phyloP scores from a whole-genome alignment of 2,888 invertebrate genomes.

The Lithodes maja region DNA sequence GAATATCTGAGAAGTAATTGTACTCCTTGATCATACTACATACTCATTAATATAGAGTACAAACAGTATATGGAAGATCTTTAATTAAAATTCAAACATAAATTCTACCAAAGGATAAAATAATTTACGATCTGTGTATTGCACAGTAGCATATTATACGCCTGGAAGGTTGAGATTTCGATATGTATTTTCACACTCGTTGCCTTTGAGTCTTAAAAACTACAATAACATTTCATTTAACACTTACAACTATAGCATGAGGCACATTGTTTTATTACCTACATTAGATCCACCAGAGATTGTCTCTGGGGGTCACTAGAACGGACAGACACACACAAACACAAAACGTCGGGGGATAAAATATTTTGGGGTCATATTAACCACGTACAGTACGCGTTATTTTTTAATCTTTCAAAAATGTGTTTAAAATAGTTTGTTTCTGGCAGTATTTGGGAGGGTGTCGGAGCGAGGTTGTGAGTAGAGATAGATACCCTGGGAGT shows the following conservation, averaged over 20 bases:
- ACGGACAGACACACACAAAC: constrained; percentile 9
- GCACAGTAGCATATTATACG: no score
- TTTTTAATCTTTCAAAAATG: background rate
- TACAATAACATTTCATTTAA: constrained; percentile 1
- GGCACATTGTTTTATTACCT: background rate
- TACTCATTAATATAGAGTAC: no score
- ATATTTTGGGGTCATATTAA: background rate
- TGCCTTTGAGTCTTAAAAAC: background rate
- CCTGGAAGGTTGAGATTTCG: no score
- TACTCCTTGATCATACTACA: no score
- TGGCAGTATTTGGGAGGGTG: background rate
- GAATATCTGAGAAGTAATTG: no score
- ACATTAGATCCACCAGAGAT: background rate
- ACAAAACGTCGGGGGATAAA: background rate
- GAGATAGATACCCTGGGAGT: constrained; percentile 6
- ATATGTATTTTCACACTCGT: no score
- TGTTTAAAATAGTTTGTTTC: constrained; percentile 1
- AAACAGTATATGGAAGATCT: no score
- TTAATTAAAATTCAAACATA: no score
- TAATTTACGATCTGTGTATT: no score
- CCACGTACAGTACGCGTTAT: background rate
- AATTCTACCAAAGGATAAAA: no score
- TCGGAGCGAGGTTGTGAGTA: background rate
- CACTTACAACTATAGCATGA: background rate
- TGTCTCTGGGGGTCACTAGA: background rate